Evolutionary conservation across 2,797 vertebrate genomes (phyloP).

Genomic region (Tenualosa thibaudeaui): DNA sequence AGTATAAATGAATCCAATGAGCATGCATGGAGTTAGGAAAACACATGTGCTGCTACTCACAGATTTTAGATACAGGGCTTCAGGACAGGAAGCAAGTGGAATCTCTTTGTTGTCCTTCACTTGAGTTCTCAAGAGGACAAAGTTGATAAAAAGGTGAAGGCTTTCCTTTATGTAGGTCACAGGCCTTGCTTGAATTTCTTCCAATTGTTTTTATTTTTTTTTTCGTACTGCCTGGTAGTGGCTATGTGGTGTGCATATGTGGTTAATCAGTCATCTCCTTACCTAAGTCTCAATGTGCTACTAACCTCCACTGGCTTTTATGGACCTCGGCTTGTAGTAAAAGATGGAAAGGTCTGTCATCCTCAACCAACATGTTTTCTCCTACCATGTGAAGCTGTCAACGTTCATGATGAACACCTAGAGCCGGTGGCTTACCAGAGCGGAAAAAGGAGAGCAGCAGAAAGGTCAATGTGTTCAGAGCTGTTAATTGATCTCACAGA

Average conservation of each 20-base stretch:
- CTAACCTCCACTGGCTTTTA: too few relatives aligned
- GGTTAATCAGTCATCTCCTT: not conserved
- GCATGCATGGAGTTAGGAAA: not conserved
- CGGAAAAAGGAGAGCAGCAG: not conserved
- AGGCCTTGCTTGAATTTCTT: not conserved
- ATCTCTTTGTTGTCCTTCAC: not conserved
- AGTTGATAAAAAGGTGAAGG: not conserved
- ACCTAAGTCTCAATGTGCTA: not conserved
- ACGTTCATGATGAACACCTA: not conserved
- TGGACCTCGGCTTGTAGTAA: not conserved
- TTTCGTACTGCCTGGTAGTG: not conserved
- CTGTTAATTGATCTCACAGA: slow-evolving; percentile 1
- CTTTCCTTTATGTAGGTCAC: not conserved
- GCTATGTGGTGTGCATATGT: not conserved
- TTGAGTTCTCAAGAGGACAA: not conserved
- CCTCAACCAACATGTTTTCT: not conserved
- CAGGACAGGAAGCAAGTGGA: not conserved
- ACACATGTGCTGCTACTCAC: not conserved
- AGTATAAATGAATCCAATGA: not conserved
- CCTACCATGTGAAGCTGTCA: not conserved
- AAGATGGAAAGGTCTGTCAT: not conserved
- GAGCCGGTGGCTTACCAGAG: not conserved
- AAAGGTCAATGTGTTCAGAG: not conserved
- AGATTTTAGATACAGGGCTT: not conserved
- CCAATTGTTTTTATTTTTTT: not conserved